Evolutionary conservation across 2,113 vertebrate genomes (phyloP), one percentile per base, ranked within the genome.

Genomic region (Syngnathoides biaculeatus): DNA sequence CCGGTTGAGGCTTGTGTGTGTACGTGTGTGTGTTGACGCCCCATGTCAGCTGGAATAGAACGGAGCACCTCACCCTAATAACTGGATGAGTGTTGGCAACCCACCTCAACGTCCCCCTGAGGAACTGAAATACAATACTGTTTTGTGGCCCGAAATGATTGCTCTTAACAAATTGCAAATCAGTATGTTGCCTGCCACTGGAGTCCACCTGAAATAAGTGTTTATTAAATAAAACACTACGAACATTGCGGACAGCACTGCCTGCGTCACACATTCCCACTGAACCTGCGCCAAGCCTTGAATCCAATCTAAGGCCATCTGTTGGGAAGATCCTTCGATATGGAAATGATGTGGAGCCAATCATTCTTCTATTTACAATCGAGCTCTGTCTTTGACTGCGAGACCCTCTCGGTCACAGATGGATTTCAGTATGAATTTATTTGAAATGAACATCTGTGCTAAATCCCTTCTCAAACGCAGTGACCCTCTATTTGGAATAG

Each of bases 291-390:
- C 84, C 82, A 84, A 81, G 82, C 43, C 65, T 78, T 80, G 82
- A 86, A 79, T 64, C 79, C 64, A 78, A 81, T 87, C 76, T 73
- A 84, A 78, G 75, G 74, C 83, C 83, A 86, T 84, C 78, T 88
- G 81, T 73, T 79, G 69, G 76, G 74, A 78, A 79, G 83, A 85
- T 84, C 78, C 78, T 79, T 73, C 45, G 69, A 84, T 86, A 84
- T 86, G 81, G 40, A 80, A 81, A 83, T 86, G 69, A 72, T 64
- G 13, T 57, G 27, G 35, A 60, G 70, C 52, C 71, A 63, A 58
- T 84, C 74, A 75, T 76, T 82, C 65, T 65, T 27, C 59, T 65
- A 48, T 80, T 77, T 79, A 73, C 60, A 73, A 66, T 52, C 39
- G 55, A 68, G 57, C 35, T 63, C 10, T 48, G 38, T 69, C 65